Base-by-base conservation (phyloP, 2,113 vertebrate species). In the Penelope pileata region DNA sequence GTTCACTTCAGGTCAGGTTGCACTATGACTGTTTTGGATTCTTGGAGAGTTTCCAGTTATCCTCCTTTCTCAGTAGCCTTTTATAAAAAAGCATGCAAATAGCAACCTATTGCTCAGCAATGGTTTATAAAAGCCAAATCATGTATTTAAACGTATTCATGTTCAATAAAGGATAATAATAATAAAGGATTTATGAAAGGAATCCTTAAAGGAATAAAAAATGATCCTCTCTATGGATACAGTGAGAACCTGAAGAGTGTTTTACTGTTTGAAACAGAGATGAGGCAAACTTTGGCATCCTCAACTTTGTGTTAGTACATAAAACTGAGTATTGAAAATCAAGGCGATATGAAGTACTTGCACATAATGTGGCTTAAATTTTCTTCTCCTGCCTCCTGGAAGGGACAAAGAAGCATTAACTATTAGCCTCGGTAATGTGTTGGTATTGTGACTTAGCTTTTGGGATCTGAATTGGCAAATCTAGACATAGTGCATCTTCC, bases 231-330 rank as follows among this genome's bases (percentile, higher is more conserved):
- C 86, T 53, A 48, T 70, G 73, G 22, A 62, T 11, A 22, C 12
- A 36, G 3, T 19, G 19, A 67, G 22, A 30, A 45, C 4, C 8
- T 10, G 3, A 34, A 22, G 8, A 70, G 9, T 40, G 84, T 34
- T 60, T 83, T 50, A 21, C 4, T 36, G 2, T 32, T 75, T 22
- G 7, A 51, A 75, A 4, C 12, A 81, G 30, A 77, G 80, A 70
- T 32, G 4, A 69, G 32, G 16, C 4, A 26, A 73, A 48, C 5
- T 30, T 50, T 0, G 0, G 12, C 26, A 70, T 2, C n/a, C 73
- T 66, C 47, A 63, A 42, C 79, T 75, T 84, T 84, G 16, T 16
- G 45, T 22, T 38, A 56, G 29, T 51, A 17, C n/a, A 42, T 73
- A 68, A 67, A 86, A 58, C 5, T 1, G 1, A 63, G 34, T 45